phyloP scores from a whole-genome alignment of 2,888 invertebrate genomes.

The Stratiomys singularior region DNA sequence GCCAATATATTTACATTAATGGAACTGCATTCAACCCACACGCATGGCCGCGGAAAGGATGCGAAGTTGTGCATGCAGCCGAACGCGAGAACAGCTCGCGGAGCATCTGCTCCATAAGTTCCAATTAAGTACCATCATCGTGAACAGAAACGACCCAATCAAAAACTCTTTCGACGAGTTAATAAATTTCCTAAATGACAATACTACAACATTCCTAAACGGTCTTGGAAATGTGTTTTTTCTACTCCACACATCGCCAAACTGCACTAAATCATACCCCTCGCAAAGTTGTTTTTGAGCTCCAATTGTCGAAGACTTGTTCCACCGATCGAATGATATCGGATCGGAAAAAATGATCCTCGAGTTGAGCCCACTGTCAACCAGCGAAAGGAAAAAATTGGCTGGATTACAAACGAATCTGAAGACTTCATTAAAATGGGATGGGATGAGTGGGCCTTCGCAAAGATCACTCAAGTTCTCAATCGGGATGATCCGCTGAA shows the following conservation, averaged over 20 bases:
- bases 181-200: slow-evolving; percentile 44
- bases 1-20: neutral
- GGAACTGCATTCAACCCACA: neutral
- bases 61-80: neutral
- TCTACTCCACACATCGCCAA: neutral
- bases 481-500: slow-evolving; percentile 16
- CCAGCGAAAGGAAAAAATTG: neutral
- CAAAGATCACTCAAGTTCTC: slow-evolving; percentile 40
- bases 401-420: slow-evolving; percentile 32
- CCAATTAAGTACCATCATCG: slow-evolving; percentile 34
- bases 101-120: slow-evolving; percentile 43
- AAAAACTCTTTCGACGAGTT: slow-evolving; percentile 41
- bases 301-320: neutral
- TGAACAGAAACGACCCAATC: slow-evolving; percentile 43
- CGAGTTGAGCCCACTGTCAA: slow-evolving; percentile 27
- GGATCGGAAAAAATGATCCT: slow-evolving; percentile 1
- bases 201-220: slow-evolving; percentile 42
- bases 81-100: neutral
- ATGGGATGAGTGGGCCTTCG: slow-evolving; percentile 38
- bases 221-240: slow-evolving; percentile 37
- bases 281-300: slow-evolving; percentile 6
- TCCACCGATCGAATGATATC: neutral
- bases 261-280: slow-evolving; percentile 44
- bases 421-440: slow-evolving; percentile 46
- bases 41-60: neutral